Conservation (phyloP, 2,888 invertebrate species). For the Lingula anatina region DNA sequence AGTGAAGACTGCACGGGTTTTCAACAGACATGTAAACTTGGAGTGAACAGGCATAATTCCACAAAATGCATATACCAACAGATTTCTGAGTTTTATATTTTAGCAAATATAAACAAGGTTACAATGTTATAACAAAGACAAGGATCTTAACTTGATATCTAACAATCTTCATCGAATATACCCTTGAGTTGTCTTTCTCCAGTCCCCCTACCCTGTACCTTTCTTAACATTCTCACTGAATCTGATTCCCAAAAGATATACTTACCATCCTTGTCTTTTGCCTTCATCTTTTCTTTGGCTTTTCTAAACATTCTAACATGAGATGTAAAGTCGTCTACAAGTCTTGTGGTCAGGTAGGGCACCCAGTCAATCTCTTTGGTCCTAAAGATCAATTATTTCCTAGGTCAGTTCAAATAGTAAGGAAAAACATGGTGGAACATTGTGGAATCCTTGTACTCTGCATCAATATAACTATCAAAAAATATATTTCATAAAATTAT, state of each 20-base stretch:
- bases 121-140: constrained; percentile 2
- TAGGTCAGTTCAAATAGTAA: neutral
- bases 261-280: constrained; percentile 55
- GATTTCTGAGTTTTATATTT: neutral
- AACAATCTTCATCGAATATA: too few species aligned
- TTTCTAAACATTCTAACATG: constrained; percentile 82
- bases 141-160: neutral
- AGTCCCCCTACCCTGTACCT: too few species aligned
- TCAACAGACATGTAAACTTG: too few species aligned
- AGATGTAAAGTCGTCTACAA: constrained; percentile 86
- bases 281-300: constrained; percentile 56
- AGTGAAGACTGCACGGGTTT: too few species aligned
- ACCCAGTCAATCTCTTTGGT: constrained; percentile 87
- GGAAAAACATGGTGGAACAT: neutral
- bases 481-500: too few species aligned
- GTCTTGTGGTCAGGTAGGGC: constrained; percentile 75
- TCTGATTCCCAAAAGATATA: too few species aligned
- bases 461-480: too few species aligned
- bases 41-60: too few species aligned
- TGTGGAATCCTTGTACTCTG: constrained; percentile 6
- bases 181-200: too few species aligned
- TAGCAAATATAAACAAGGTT: neutral
- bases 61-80: too few species aligned
- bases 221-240: too few species aligned
- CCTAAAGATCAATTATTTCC: constrained; percentile 28